Evolutionary conservation across 1,140 invertebrate genomes (phyloP).

Genomic region (Arctopsyche grandis): DNA sequence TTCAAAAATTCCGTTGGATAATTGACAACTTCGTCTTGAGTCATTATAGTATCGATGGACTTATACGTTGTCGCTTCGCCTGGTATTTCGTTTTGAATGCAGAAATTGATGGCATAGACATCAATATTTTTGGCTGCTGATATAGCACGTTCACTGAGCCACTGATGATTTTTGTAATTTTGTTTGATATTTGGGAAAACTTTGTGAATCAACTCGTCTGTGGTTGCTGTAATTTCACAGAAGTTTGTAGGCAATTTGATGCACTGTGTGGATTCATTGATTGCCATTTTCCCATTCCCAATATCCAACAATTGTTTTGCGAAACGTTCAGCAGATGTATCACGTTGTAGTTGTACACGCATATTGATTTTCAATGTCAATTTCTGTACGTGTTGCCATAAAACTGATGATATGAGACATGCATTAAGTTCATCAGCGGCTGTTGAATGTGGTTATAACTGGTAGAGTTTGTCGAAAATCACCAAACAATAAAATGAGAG

Average conservation of each 20-base stretch:
- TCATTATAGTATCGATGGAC: slow-evolving; percentile 58
- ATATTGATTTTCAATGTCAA: background rate
- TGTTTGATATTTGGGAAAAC: slow-evolving; percentile 59
- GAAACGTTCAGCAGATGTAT: slow-evolving; percentile 57
- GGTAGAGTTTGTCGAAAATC: too few relatives aligned
- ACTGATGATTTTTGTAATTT: slow-evolving; percentile 58
- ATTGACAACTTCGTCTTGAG: slow-evolving; percentile 58
- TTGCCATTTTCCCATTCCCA: slow-evolving; percentile 58
- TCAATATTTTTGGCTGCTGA: slow-evolving; percentile 57
- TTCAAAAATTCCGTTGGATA: slow-evolving; percentile 63
- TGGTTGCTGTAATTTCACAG: slow-evolving; percentile 53
- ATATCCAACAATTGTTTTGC: slow-evolving; percentile 57
- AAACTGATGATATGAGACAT: too few relatives aligned
- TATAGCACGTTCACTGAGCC: slow-evolving; percentile 56
- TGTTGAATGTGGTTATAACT: too few relatives aligned
- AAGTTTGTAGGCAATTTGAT: slow-evolving; percentile 59
- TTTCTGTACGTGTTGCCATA: too few relatives aligned
- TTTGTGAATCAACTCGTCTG: slow-evolving; percentile 58
- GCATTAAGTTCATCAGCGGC: too few relatives aligned
- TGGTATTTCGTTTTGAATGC: slow-evolving; percentile 54
- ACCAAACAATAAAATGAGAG: too few relatives aligned
- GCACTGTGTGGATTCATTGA: slow-evolving; percentile 56
- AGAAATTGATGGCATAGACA: slow-evolving; percentile 57
- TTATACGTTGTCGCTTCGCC: slow-evolving; percentile 54
- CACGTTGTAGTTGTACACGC: slow-evolving; percentile 59